A percentile compares a stretch with the other conserved stretches of the same genome.
Evolutionary conservation across 2,888 invertebrate genomes (phyloP).

Genomic region (Pristionchus entomophagus): DNA sequence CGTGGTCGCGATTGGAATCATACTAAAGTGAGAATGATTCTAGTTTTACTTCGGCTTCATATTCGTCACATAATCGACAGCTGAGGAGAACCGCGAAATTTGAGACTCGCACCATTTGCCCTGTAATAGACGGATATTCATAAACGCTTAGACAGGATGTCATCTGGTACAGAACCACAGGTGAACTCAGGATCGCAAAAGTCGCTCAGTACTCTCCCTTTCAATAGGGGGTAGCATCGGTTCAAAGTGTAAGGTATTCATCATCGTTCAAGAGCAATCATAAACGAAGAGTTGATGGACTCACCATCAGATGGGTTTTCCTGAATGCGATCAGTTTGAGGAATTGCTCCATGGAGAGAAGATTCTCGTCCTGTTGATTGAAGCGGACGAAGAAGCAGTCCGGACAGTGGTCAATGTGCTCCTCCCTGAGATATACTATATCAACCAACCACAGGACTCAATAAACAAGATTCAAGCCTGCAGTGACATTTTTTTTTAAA

Average conservation of each 20-base stretch:
- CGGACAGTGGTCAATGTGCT: conserved; percentile 29
- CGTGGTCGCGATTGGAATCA: not conserved
- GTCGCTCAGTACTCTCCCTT: not conserved
- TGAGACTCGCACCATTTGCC: not conserved
- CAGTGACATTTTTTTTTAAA: not conserved
- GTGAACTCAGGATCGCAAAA: not conserved
- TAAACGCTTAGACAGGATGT: not conserved
- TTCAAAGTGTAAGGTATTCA: conserved; percentile 35
- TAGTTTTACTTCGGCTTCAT: not conserved
- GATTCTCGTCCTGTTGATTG: not conserved
- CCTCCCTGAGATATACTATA: too few relatives aligned
- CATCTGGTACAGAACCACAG: not conserved
- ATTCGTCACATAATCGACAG: not conserved
- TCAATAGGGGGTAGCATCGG: not conserved
- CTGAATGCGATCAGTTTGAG: conserved; percentile 35
- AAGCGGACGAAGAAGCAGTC: conserved; percentile 27
- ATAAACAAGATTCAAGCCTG: not conserved
- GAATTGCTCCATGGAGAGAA: conserved; percentile 29
- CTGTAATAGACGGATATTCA: not conserved
- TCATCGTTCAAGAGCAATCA: not conserved
- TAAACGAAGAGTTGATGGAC: not conserved
- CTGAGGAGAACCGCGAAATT: not conserved
- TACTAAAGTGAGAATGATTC: not conserved
- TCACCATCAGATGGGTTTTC: conserved; percentile 2
- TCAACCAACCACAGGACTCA: too few relatives aligned